A percentile compares a stretch with the other conserved stretches of the same genome.
phyloP scores from a whole-genome alignment of 1,140 invertebrate species.

The Glossosoma conforme region DNA sequence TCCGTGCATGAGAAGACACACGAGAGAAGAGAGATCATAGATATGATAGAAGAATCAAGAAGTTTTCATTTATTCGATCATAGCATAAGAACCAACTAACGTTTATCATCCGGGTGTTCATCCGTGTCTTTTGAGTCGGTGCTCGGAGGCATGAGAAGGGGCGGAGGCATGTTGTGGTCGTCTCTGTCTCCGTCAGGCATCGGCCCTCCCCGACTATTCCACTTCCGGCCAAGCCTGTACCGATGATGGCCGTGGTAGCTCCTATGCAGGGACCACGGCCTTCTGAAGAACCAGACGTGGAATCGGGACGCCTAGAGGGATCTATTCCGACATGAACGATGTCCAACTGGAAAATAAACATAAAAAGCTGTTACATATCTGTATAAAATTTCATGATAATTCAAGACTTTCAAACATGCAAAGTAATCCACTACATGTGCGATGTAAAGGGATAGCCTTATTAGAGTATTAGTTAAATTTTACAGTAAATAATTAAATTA shows the following conservation, averaged over 20 bases:
- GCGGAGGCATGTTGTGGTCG: neutral
- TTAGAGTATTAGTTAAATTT: too few species aligned
- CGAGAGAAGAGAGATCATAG: too few species aligned
- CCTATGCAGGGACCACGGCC: neutral
- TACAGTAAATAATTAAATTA: too few species aligned
- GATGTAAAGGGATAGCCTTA: too few species aligned
- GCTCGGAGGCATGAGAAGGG: constrained; percentile 16
- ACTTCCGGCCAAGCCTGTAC: neutral
- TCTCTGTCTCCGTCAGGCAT: constrained; percentile 3
- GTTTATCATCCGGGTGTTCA: constrained; percentile 24
- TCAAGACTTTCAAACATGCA: too few species aligned
- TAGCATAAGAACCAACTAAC: too few species aligned
- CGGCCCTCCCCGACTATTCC: neutral
- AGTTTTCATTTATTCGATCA: too few species aligned
- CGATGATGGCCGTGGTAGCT: neutral
- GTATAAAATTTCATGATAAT: neutral
- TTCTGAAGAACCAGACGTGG: constrained; percentile 27
- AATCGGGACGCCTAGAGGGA: constrained; percentile 32
- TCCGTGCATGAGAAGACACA: too few species aligned
- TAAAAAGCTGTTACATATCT: neutral
- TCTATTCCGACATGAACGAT: constrained; percentile 34
- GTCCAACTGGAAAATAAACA: constrained; percentile 33
- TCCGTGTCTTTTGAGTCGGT: constrained; percentile 22
- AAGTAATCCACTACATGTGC: too few species aligned
- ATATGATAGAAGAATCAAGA: too few species aligned